Evolutionary conservation across 30 jellyfish, hydroid and myxozoan species (phyloP), one percentile per base, ranked within the genome.

Genomic region (Pseudorhiza aurosa): DNA sequence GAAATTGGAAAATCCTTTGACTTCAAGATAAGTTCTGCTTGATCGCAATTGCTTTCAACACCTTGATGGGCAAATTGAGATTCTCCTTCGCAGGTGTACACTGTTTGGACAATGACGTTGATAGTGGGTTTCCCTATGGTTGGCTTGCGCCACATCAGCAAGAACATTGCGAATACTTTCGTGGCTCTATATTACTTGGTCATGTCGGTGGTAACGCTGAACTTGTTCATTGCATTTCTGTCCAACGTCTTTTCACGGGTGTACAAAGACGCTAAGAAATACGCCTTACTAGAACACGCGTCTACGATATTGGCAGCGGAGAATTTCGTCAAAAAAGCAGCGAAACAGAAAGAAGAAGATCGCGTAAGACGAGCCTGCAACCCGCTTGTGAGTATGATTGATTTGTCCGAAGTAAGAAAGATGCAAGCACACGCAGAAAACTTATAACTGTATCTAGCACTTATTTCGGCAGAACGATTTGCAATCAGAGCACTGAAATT

Each of bases 61-160:
- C n/a, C n/a, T n/a, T n/a, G n/a, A n/a, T n/a, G n/a, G n/a, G n/a
- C n/a, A n/a, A n/a, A n/a, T n/a, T n/a, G n/a, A n/a, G n/a, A n/a
- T n/a, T 53, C 58, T 19, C 26, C 33, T 0, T 67, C 37, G 42
- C 35, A 80, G 85, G 51, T 51, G 5, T 80, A 80, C 70, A 80
- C 69, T 12, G 91, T 80, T 8, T 80, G 91, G 91, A 80, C 91
- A 17, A 25, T 80, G 28, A 80, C 91, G 8, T 36, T 80, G 27
- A n/a, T 80, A 8, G 84, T 65, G 3, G 91, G 91, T 0, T 80
- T 80, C 44, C 91, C 91, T n/a, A 49, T 51, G 70, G 12, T 0
- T 31, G 75, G 84, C 27, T 11, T 80, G 28, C 27, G 27, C 14
- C 36, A 26, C 19, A 68, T 80, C 70, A 84, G 65, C 32, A 32